Evolutionary conservation across 2,888 invertebrate species (phyloP), one percentile per base, ranked within the genome.

Genomic region (Cosmopolites sordidus): DNA sequence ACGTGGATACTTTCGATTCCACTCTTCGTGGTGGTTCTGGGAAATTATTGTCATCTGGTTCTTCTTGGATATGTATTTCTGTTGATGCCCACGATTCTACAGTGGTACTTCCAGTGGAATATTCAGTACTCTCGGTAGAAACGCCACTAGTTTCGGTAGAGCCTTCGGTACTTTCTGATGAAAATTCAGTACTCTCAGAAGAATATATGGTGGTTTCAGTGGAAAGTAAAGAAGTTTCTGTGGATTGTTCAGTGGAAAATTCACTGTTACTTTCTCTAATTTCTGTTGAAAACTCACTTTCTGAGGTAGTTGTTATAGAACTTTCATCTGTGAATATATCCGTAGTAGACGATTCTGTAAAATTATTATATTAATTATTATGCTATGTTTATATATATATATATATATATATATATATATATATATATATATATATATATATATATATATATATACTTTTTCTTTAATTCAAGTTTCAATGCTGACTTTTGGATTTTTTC

Each of bases 191-290:
- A 49, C 51, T 58, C 22, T 39, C 40, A 29, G 6, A 22, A 11
- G 38, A 12, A 15, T 17, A 14, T 30, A 5, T 17, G 17, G 27
- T 22, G 1, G n/a, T 22, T 1, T 14, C 40, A 18, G 47, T 50
- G 22, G 60, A 37, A 39, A 15, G 43, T 40, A 42, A 47, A 14
- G 52, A 58, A 43, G 43, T 58, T 16, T 60, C 62, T 11, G 56
- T 60, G 39, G 60, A 30, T 40, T 33, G 50, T 41, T 63, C 62
- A 6, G 62, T 61, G 12, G 63, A 62, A 11, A 43, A 43, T 39
- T 51, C 58, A 50, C 62, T 61, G 16, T 18, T 39, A n/a, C 12
- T 12, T 45, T 45, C 45, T 3, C 27, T n/a, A n/a, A n/a, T n/a
- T n/a, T n/a, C n/a, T n/a, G n/a, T n/a, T n/a, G n/a, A n/a, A n/a